These are phyloP conservation scores for Balaenoptera acutorostrata DNA, from an alignment of 2,113 vertebrate species.

Conservation along the genomic window DNA sequence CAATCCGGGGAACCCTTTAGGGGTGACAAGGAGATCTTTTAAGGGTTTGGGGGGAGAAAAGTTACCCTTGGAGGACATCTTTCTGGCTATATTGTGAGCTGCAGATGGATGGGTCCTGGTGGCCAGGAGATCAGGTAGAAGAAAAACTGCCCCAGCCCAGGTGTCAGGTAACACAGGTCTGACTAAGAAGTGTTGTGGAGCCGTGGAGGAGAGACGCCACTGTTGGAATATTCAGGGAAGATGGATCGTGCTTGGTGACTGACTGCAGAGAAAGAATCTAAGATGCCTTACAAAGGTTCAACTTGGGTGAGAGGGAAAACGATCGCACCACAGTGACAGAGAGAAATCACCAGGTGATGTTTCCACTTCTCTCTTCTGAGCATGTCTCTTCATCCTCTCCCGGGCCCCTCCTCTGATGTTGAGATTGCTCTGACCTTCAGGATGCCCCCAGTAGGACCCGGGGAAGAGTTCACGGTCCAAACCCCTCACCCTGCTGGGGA, in stretches of 20 bases:
- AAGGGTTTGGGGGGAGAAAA: not conserved
- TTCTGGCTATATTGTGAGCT: not conserved
- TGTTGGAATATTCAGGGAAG: no score
- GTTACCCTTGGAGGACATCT: not conserved
- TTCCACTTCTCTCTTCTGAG: not conserved
- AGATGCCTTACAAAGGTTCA: not conserved
- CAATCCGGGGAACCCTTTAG: not conserved
- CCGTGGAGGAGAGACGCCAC: not conserved
- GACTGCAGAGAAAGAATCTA: not conserved
- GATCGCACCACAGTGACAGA: not conserved
- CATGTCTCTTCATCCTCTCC: not conserved
- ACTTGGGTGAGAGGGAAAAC: not conserved
- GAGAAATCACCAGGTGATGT: not conserved
- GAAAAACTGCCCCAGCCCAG: not conserved
- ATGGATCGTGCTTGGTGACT: not conserved
- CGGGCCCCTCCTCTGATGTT: not conserved
- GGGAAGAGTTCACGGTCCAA: not conserved
- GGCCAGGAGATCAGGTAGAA: not conserved
- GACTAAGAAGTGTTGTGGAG: not conserved
- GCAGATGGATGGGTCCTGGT: not conserved
- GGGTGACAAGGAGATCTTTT: not conserved
- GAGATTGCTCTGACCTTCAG: not conserved
- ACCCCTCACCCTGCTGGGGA: not conserved
- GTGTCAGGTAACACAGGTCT: not conserved
- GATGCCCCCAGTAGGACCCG: fast-evolving